Conservation (phyloP, 2,113 vertebrate species). For the Myodes glareolus region DNA sequence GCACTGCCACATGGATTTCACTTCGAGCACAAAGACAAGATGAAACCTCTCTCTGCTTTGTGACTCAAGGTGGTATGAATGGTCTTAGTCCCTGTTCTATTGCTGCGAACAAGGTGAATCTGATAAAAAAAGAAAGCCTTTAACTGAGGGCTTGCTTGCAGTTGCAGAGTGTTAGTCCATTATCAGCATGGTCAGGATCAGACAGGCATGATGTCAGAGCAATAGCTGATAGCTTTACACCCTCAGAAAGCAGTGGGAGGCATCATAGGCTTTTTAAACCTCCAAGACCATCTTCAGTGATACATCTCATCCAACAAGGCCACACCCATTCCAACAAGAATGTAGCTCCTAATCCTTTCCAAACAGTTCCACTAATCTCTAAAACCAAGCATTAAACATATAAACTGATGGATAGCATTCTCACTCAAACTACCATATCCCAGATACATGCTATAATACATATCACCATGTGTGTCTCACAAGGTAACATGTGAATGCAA, state of each 20-base stretch:
- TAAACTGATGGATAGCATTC: not conserved
- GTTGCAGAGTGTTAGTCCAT: not conserved
- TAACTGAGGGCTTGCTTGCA: not conserved
- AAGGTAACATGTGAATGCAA: not conserved
- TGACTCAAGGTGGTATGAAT: not conserved
- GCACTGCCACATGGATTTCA: not conserved
- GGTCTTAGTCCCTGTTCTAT: not conserved
- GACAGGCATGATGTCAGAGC: not conserved
- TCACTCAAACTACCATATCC: not conserved
- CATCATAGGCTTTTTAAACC: not conserved
- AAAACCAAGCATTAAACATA: not conserved
- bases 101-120: not conserved
- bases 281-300: not conserved
- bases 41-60: not conserved
- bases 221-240: not conserved
- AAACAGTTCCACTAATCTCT: not conserved
- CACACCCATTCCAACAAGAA: not conserved
- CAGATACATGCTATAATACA: not conserved
- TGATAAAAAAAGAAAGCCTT: not conserved
- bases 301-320: too few species aligned
- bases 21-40: not conserved
- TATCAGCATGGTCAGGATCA: not conserved
- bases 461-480: not conserved
- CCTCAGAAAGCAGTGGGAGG: not conserved
- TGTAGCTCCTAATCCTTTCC: not conserved